Conservation (phyloP, 2,113 vertebrate species). For the Poeciliopsis prolifica region DNA sequence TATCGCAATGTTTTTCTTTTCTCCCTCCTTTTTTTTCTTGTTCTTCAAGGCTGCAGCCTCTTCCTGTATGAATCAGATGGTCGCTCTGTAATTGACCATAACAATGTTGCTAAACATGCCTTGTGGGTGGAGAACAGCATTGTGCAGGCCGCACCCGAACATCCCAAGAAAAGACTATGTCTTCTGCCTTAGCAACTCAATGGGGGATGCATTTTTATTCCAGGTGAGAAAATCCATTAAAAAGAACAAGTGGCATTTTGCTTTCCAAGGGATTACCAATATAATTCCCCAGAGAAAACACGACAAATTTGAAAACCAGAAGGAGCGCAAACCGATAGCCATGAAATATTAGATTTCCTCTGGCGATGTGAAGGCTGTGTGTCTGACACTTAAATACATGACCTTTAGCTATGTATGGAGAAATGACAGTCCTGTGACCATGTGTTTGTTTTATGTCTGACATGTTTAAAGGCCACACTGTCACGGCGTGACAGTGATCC, state of each 20-base stretch:
- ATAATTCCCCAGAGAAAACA: neutral
- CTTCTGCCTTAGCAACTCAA: conserved; percentile 98
- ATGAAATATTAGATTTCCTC: conserved; percentile 12
- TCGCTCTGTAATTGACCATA: conserved; percentile 91
- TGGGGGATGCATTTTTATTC: conserved; percentile 95
- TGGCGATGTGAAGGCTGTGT: neutral
- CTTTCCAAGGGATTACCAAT: neutral
- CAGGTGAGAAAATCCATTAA: conserved; percentile 82
- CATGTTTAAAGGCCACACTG: conserved; percentile 73
- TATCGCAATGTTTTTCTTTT: neutral
- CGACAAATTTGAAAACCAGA: neutral
- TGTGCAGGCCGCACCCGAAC: conserved; percentile 96
- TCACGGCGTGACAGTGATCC: conserved; percentile 63
- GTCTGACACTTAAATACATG: conserved; percentile 33
- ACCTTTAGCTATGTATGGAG: conserved; percentile 54
- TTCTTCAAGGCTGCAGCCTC: conserved; percentile 88
- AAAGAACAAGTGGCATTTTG: conserved; percentile 6
- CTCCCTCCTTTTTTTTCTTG: accelerated
- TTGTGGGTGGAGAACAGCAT: conserved; percentile 98
- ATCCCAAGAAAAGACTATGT: conserved; percentile 98
- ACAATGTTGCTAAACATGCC: conserved; percentile 91
- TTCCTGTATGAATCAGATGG: conserved; percentile 94
- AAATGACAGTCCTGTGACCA: conserved; percentile 43
- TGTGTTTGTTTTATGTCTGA: conserved; percentile 62
- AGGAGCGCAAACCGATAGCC: conserved; percentile 4